Conservation (phyloP, 2,113 vertebrate species). For the Lepus americanus region DNA sequence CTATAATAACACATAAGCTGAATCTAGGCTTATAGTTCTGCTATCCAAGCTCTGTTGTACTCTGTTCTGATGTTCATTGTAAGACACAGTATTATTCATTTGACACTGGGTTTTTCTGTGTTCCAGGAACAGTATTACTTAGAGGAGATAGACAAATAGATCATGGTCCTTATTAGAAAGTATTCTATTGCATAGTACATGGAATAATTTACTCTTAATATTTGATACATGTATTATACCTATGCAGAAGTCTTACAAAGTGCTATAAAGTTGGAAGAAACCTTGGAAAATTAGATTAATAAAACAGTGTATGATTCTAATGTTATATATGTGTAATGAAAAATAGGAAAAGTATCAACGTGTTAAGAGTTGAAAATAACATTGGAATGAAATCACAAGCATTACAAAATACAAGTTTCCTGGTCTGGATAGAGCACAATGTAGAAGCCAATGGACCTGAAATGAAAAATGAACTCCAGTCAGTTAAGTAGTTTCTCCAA, state of each 20-base stretch:
- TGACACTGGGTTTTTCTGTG: background rate
- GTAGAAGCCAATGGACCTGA: background rate
- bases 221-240: background rate
- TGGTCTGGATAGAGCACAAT: background rate
- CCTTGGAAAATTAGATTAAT: background rate
- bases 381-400: background rate
- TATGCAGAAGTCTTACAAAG: background rate
- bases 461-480: constrained; percentile 14
- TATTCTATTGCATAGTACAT: background rate
- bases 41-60: background rate
- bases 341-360: constrained; percentile 3
- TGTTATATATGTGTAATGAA: background rate
- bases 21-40: background rate
- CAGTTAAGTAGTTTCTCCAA: background rate
- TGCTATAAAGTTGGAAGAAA: background rate
- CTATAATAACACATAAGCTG: background rate
- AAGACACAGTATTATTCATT: background rate
- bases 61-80: background rate
- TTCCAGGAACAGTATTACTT: background rate
- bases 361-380: background rate
- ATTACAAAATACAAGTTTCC: background rate
- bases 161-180: background rate
- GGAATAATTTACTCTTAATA: background rate
- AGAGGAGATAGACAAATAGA: background rate
- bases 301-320: background rate